Evolutionary conservation across 2,888 invertebrate species (phyloP), one percentile per base, ranked within the genome.

Genomic region (Baronia brevicornis): DNA sequence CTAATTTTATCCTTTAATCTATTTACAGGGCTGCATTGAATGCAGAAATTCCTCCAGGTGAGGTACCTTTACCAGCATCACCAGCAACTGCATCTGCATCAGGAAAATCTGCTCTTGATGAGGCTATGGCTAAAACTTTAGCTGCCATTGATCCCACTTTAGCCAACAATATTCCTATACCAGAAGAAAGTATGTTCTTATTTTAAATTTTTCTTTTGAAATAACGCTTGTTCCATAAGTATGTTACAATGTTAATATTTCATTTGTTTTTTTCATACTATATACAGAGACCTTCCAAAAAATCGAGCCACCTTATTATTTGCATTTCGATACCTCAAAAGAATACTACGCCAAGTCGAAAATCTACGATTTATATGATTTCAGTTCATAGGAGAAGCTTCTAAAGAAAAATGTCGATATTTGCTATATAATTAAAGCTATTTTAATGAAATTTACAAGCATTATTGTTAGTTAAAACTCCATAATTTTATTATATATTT

Each of bases 91-190:
- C 61, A 10, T 61, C 69, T 28, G 64, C 33, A 4, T 38, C 75
- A 5, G 68, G 74, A 27, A 57, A 66, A 57, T 93, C 93, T 1
- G 94, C 94, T 0, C 65, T 97, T 31, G 96, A 97, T 70, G 93
- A 95, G 54, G 95, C 97, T 0, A 97, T 97, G 96, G 95, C 96
- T 3, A 97, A 96, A 9, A 97, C 97, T 0, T 84, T 97, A 12
- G 96, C 96, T 0, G 88, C 96, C 5, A 96, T 97, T 49, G 92
- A 92, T 54, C 88, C 93, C 35, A 89, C 91, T 1, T 88, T 80
- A 3, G 87, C 56, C 69, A 77, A 88, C 28, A 61, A 66, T 9
- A 78, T 86, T 42, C 84, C 84, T 4, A 87, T 88, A 39, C 86
- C 87, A 8, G 87, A 87, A 38, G 79, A 80, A 34, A 71, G 84